Conservation (phyloP, 2,888 invertebrate species). For the Melanostoma mellinum region DNA sequence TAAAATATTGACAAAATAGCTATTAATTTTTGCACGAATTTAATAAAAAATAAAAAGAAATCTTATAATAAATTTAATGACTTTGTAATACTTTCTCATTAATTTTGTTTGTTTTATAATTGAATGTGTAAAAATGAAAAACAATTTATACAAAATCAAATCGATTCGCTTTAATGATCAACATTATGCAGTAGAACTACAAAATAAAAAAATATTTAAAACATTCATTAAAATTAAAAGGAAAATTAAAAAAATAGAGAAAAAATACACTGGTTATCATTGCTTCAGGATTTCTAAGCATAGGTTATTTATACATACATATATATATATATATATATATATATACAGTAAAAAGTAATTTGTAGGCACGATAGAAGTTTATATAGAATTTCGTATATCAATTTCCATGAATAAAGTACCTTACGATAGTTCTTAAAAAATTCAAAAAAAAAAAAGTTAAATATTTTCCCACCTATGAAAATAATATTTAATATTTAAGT, state of each 20-base stretch:
- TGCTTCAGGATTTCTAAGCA: slow-evolving; percentile 71
- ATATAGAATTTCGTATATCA: slow-evolving; percentile 69
- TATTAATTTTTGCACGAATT: slow-evolving; percentile 70
- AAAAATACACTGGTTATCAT: slow-evolving; percentile 69
- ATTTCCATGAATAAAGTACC: slow-evolving; percentile 71
- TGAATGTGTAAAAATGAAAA: slow-evolving; percentile 30
- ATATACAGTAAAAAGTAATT: slow-evolving; percentile 45
- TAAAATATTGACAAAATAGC: slow-evolving; percentile 27
- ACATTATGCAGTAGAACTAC: slow-evolving; percentile 65
- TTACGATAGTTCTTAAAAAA: slow-evolving; percentile 59
- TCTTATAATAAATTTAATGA: slow-evolving; percentile 6
- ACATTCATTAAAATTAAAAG: slow-evolving; percentile 29
- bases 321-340: slow-evolving; percentile 22
- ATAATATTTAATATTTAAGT: slow-evolving; percentile 51
- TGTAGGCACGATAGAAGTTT: slow-evolving; percentile 65
- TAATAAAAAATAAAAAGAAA: slow-evolving; percentile 30
- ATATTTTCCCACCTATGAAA: slow-evolving; percentile 68
- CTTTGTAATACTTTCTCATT: too few relatives aligned
- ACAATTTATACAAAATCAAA: slow-evolving; percentile 56
- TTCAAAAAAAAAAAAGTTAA: slow-evolving; percentile 21
- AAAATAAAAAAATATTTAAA: slow-evolving; percentile 38
- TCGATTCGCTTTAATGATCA: slow-evolving; percentile 68
- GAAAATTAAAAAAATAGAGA: slow-evolving; percentile 30
- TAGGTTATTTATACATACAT: slow-evolving; percentile 54
- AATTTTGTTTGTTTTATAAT: slow-evolving; percentile 28